Evolutionary conservation across 2,888 invertebrate genomes (phyloP), one percentile per base, ranked within the genome.

Genomic region (Monoplex corrugatus): DNA sequence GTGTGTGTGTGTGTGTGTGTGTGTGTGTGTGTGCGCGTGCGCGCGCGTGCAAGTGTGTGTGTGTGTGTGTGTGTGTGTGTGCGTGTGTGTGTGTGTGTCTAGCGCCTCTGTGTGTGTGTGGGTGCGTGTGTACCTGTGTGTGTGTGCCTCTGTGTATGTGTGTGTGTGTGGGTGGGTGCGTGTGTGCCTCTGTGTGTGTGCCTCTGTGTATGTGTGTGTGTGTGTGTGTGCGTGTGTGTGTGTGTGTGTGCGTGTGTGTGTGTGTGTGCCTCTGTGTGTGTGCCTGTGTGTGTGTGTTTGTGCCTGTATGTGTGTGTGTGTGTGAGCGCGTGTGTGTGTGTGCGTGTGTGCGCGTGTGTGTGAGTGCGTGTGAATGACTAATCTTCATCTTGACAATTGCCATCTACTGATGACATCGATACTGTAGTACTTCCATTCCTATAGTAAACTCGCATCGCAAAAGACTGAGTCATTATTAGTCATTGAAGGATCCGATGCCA

Each of bases 41-140:
- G 68, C n/a, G 68, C n/a, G 68, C n/a, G 2, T 68, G 68, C n/a
- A n/a, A n/a, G 68, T 68, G 68, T 68, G 68, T 68, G 68, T 68
- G 68, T 13, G 68, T 63, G 23, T 63, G 63, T 50, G 50, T 50
- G 50, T 50, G 50, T 50, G 50, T 50, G 63, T 63, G 63, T 68
- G 68, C 1, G 68, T 68, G 68, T 68, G 68, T 3, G 68, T 68
- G 68, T 68, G 68, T 3, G 68, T 68, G n/a, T n/a, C n/a, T n/a
- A n/a, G n/a, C n/a, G n/a, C n/a, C n/a, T n/a, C n/a, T n/a, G 68
- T 3, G 68, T 68, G 68, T 3, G 5, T 68, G 68, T 3, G 68
- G 23, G 68, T 3, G 68, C n/a, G 68, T 68, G 68, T 68, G 68
- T 68, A n/a, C 1, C 28, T 68, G 68, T 23, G 68, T 68, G 68